These are phyloP conservation scores for Ommatoiulus sabulosus DNA, from an alignment of 2,888 invertebrate species.

Conservation along the genomic window DNA sequence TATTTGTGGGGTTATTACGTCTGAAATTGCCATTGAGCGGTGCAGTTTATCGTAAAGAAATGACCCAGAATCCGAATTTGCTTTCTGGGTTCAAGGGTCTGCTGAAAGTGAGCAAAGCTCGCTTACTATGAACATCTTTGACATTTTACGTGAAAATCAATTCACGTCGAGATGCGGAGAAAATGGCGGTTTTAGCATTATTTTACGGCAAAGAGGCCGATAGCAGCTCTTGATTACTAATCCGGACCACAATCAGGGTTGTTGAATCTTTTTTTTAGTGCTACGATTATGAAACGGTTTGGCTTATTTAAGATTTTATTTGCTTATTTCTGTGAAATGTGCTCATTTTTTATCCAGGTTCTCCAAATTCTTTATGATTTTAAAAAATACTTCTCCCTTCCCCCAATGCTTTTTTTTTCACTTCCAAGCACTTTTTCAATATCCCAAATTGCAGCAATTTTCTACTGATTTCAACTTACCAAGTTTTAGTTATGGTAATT, in stretches of 20 bases:
- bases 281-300: too few relatives aligned
- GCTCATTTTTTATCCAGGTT: too few relatives aligned
- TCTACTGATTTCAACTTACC: too few relatives aligned
- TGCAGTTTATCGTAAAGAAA: not conserved
- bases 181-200: not conserved
- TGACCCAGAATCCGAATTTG: not conserved
- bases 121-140: not conserved
- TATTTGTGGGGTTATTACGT: not conserved
- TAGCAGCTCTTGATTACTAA: not conserved
- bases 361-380: too few relatives aligned
- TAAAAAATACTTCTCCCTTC: too few relatives aligned
- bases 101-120: not conserved
- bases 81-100: not conserved
- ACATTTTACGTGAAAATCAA: not conserved
- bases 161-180: not conserved
- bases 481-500: too few relatives aligned
- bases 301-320: too few relatives aligned
- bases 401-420: too few relatives aligned
- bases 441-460: too few relatives aligned
- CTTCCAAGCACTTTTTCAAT: too few relatives aligned
- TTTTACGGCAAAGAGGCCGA: not conserved
- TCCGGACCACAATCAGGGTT: not conserved
- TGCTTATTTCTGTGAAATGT: too few relatives aligned
- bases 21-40: not conserved
- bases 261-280: not conserved